Conservation (phyloP, 2,797 vertebrate genomes). For the Naso thynnoides region DNA sequence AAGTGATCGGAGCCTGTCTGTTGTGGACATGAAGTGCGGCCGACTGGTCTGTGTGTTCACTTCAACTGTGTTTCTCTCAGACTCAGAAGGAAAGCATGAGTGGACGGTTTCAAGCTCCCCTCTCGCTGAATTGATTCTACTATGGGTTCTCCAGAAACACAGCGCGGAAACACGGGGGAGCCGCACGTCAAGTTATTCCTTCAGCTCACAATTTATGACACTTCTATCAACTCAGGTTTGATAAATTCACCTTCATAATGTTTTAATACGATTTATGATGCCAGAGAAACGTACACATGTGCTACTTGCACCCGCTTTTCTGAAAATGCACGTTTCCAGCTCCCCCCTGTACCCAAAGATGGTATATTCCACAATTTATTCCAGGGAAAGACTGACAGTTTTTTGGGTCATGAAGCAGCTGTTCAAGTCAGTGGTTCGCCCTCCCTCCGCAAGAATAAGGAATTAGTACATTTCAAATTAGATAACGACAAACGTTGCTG, state of each 20-base stretch:
- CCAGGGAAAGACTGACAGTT: conserved; percentile 95
- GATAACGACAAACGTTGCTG: conserved; percentile 87
- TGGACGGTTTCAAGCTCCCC: conserved; percentile 89
- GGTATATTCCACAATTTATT: conserved; percentile 92
- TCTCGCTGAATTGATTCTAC: conserved; percentile 91
- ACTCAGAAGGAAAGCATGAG: conserved; percentile 82
- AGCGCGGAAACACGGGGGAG: conserved; percentile 64
- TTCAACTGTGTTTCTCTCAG: conserved; percentile 84
- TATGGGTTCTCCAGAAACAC: conserved; percentile 86
- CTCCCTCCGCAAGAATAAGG: conserved; percentile 88
- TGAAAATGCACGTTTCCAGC: conserved; percentile 30
- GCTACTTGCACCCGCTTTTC: background rate
- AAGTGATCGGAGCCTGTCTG: conserved; percentile 60
- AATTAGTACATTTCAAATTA: conserved; percentile 92
- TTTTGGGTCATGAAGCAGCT: conserved; percentile 95
- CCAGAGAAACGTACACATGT: fast-evolving
- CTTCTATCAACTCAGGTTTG: fast-evolving
- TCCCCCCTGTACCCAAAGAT: conserved; percentile 75
- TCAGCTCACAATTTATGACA: fast-evolving
- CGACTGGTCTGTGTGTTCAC: conserved; percentile 78
- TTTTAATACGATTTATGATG: fast-evolving
- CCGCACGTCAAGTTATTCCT: background rate
- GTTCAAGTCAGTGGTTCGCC: conserved; percentile 86
- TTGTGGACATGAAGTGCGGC: conserved; percentile 76
- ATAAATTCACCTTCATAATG: fast-evolving